Conservation (phyloP, 53 echinoderm and acorn worm genomes). For the Patiria pectinifera region DNA sequence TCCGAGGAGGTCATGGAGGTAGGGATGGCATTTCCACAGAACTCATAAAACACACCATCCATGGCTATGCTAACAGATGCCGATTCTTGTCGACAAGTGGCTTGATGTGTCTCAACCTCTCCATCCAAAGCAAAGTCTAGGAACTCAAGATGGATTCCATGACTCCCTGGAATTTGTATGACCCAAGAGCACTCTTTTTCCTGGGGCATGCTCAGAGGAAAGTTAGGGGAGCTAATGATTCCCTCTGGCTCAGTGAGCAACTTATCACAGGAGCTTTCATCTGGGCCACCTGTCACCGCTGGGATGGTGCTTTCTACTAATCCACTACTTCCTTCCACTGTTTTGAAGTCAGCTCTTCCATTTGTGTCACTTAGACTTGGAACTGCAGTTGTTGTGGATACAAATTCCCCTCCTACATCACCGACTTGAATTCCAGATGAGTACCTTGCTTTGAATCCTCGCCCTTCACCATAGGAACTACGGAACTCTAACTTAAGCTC, state of each 20-base stretch:
- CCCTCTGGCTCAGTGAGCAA: constrained; percentile 16
- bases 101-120: background rate
- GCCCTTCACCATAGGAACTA: constrained; percentile 51
- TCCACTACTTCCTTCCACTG: background rate
- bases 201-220: constrained; percentile 31
- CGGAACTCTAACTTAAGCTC: constrained; percentile 36
- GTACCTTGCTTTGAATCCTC: constrained; percentile 60
- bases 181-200: constrained; percentile 14
- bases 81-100: background rate
- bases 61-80: constrained; percentile 33
- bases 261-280: background rate
- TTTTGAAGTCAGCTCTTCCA: background rate
- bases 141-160: constrained; percentile 36
- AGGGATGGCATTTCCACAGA: constrained; percentile 45
- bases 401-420: background rate
- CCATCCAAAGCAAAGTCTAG: constrained; percentile 28
- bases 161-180: constrained; percentile 8
- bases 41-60: background rate
- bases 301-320: background rate
- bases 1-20: constrained; percentile 6
- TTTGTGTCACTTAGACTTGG: background rate
- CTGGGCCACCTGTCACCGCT: background rate
- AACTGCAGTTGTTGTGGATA: background rate
- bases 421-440: background rate
- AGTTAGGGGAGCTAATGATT: constrained; percentile 30